Conservation (phyloP, 2,888 invertebrate genomes). For the Patella depressa region DNA sequence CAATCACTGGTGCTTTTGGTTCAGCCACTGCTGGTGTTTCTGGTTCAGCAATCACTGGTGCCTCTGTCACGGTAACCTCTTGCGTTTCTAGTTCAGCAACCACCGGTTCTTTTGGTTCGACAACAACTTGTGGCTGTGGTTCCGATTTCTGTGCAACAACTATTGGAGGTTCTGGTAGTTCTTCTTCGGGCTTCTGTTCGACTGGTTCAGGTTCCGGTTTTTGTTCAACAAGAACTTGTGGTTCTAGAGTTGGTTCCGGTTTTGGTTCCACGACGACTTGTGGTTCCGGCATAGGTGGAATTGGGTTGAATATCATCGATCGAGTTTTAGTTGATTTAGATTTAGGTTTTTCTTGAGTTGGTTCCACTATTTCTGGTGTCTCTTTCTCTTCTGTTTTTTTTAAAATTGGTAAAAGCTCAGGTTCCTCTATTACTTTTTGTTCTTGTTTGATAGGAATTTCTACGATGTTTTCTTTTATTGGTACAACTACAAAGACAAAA, state of each 20-base stretch:
- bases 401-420: too few species aligned
- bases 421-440: too few species aligned
- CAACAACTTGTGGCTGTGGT: neutral
- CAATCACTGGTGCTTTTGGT: neutral
- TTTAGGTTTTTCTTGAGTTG: too few species aligned
- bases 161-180: slow-evolving; percentile 1
- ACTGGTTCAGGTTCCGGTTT: slow-evolving; percentile 2
- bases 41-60: too few species aligned
- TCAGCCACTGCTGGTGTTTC: too few species aligned
- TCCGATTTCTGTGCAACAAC: neutral
- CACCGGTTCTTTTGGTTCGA: neutral
- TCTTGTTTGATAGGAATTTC: too few species aligned
- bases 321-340: too few species aligned
- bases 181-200: neutral
- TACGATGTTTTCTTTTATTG: too few species aligned
- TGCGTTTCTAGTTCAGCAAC: too few species aligned
- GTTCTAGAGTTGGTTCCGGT: neutral
- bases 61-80: too few species aligned
- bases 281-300: neutral
- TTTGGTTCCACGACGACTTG: neutral
- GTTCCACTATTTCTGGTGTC: neutral
- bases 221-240: slow-evolving; percentile 4
- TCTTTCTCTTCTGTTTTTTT: neutral
- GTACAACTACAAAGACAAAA: too few species aligned
- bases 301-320: too few species aligned